Percentiles rank a stretch among this genome's conserved stretches.
Conservation (phyloP, 2,888 invertebrate genomes). For the Drosophila prostipennis region DNA sequence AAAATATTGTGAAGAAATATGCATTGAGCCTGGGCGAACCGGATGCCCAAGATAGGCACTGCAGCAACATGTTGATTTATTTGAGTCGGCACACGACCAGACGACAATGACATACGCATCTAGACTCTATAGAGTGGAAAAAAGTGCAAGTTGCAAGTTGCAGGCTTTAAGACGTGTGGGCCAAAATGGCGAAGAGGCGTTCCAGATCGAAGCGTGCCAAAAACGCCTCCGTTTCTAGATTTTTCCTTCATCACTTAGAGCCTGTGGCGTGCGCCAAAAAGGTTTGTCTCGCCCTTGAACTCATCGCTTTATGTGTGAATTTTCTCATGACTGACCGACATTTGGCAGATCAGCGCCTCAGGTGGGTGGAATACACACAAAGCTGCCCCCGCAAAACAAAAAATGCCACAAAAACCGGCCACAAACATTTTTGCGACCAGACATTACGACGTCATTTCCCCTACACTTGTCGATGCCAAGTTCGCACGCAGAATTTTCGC, state of each 20-base stretch:
- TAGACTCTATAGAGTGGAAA: conserved; percentile 23
- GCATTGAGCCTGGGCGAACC: conserved; percentile 68
- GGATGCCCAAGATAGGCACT: conserved; percentile 63
- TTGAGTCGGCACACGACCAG: conserved; percentile 74
- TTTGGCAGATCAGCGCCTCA: conserved; percentile 55
- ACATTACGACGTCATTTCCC: conserved; percentile 60
- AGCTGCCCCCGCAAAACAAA: conserved; percentile 74
- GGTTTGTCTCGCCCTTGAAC: conserved; percentile 42
- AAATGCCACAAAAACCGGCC: conserved; percentile 28
- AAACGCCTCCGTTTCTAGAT: conserved; percentile 48
- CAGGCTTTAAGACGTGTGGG: conserved; percentile 57
- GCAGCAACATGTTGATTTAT: conserved; percentile 65
- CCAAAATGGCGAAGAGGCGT: conserved; percentile 65
- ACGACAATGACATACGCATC: conserved; percentile 64
- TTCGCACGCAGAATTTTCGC: conserved; percentile 56
- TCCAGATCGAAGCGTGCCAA: conserved; percentile 67
- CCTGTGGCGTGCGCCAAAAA: conserved; percentile 44
- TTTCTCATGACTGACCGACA: conserved; percentile 63
- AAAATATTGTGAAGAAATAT: conserved; percentile 37
- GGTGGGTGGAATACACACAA: conserved; percentile 64
- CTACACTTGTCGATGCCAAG: conserved; percentile 74
- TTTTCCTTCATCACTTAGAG: not conserved
- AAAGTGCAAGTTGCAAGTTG: conserved; percentile 69
- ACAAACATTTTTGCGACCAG: conserved; percentile 58
- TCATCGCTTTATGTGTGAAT: conserved; percentile 5